Conservation (phyloP, 2,888 invertebrate genomes). For the Heliconius charithonia region DNA sequence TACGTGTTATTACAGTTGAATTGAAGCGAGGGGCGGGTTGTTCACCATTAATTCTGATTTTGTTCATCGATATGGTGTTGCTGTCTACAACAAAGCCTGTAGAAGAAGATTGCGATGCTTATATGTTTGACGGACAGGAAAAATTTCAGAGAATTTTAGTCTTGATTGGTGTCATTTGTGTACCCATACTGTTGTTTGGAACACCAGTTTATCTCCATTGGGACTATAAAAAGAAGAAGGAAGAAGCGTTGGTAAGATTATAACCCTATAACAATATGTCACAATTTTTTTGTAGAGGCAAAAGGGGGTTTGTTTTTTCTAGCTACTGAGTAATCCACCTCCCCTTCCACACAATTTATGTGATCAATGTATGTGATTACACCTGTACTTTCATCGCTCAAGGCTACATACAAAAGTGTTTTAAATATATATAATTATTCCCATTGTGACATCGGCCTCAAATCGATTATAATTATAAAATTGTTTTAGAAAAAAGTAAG, state of each 20-base stretch:
- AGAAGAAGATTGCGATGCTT: slow-evolving; percentile 74
- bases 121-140: slow-evolving; percentile 83
- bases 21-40: slow-evolving; percentile 71
- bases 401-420: neutral
- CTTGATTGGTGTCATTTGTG: slow-evolving; percentile 82
- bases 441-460: neutral
- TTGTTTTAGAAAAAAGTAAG: slow-evolving; percentile 51
- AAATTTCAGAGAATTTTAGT: slow-evolving; percentile 85
- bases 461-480: neutral
- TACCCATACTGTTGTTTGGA: slow-evolving; percentile 89
- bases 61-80: slow-evolving; percentile 91
- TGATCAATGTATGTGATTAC: too few species aligned
- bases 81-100: slow-evolving; percentile 63
- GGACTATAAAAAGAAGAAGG: slow-evolving; percentile 52
- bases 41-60: slow-evolving; percentile 90
- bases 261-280: neutral
- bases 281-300: neutral
- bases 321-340: too few species aligned
- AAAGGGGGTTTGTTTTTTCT: neutral
- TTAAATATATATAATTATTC: neutral
- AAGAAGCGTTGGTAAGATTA: slow-evolving; percentile 50
- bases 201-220: slow-evolving; percentile 85
- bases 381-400: neutral
- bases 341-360: too few species aligned
- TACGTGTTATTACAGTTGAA: slow-evolving; percentile 51